Evolutionary conservation across 2,888 invertebrate species (phyloP).

Genomic region (Listrodromus nycthemerus): DNA sequence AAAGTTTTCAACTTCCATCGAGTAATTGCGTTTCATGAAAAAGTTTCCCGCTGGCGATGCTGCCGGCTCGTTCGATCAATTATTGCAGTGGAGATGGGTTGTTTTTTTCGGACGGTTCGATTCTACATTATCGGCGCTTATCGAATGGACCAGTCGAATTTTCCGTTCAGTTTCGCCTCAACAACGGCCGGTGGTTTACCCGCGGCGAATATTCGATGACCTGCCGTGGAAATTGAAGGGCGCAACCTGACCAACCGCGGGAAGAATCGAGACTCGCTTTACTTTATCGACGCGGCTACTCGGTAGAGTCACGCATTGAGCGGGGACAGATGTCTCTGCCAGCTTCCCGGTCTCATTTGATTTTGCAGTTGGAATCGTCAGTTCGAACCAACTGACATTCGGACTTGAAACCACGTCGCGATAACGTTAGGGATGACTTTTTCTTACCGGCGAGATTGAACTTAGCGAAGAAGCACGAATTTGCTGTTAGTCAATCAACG

Average conservation of each 20-base stretch:
- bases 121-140: background rate
- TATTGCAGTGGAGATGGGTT: slow-evolving; percentile 18
- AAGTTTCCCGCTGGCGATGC: slow-evolving; percentile 7
- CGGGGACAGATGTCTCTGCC: slow-evolving; percentile 36
- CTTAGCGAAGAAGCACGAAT: background rate
- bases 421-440: background rate
- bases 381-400: background rate
- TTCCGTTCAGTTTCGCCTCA: background rate
- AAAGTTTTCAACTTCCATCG: slow-evolving; percentile 43
- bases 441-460: background rate
- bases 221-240: background rate
- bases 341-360: background rate
- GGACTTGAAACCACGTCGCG: background rate
- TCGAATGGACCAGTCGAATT: slow-evolving; percentile 16
- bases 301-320: background rate
- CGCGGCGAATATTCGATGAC: background rate
- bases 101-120: slow-evolving; percentile 1
- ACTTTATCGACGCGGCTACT: slow-evolving; percentile 4
- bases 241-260: background rate
- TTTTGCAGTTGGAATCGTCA: background rate
- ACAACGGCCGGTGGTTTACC: background rate
- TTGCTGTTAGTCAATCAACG: slow-evolving; percentile 19
- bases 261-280: background rate
- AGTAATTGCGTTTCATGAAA: slow-evolving; percentile 1
- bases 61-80: slow-evolving; percentile 31